Evolutionary conservation across 2,888 invertebrate genomes (phyloP).

Genomic region (Nemotelus nigrinus): DNA sequence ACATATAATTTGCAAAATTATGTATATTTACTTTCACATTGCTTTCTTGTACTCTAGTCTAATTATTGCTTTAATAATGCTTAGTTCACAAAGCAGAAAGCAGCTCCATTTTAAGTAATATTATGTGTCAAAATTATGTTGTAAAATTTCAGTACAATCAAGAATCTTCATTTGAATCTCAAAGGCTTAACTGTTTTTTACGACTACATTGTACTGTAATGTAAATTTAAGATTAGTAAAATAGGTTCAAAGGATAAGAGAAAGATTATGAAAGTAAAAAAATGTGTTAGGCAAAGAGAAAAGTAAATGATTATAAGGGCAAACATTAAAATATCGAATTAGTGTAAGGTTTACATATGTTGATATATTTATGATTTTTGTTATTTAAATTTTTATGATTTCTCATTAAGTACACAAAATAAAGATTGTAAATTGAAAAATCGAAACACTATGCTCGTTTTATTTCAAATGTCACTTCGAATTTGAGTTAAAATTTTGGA

Average conservation of each 20-base stretch:
- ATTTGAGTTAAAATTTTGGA: too few species aligned
- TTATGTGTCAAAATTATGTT: constrained; percentile 9
- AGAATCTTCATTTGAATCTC: background rate
- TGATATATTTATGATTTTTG: constrained; percentile 25
- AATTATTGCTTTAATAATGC: constrained; percentile 34
- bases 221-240: constrained; percentile 26
- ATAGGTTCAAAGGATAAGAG: constrained; percentile 21
- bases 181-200: background rate
- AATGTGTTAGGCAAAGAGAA: constrained; percentile 5
- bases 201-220: background rate
- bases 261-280: background rate
- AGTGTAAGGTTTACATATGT: constrained; percentile 29
- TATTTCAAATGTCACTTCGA: background rate
- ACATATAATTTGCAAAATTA: background rate
- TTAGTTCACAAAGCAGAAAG: constrained; percentile 6
- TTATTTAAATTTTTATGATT: constrained; percentile 27
- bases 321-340: constrained; percentile 31
- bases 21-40: constrained; percentile 5
- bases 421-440: constrained; percentile 37
- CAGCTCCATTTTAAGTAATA: constrained; percentile 18
- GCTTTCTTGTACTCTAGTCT: constrained; percentile 33
- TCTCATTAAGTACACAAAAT: constrained; percentile 32
- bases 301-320: background rate
- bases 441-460: background rate
- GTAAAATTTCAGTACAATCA: background rate